Evolutionary conservation across 53 echinoderm and acorn worm genomes (phyloP).

Genomic region (Holothuria leucospilota): DNA sequence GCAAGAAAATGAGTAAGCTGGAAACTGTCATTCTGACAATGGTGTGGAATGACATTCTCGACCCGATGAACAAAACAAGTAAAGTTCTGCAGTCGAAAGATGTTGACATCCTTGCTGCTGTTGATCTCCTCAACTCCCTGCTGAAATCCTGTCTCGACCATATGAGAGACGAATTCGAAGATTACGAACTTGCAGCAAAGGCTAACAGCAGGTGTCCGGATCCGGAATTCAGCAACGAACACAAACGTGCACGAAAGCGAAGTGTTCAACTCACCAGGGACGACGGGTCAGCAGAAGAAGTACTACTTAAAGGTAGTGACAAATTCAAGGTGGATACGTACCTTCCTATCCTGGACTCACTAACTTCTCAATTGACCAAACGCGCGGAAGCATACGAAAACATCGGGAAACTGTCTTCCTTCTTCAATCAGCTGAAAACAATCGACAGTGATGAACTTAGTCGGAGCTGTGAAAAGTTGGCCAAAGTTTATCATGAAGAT

Average conservation of each 20-base stretch:
- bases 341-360: conserved; percentile 46
- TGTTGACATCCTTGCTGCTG: conserved; percentile 30
- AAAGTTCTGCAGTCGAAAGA: conserved; percentile 29
- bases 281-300: conserved; percentile 5
- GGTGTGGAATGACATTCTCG: conserved; percentile 35
- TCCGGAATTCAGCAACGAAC: conserved; percentile 25
- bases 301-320: conserved; percentile 21
- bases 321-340: conserved; percentile 45
- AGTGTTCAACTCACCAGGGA: conserved; percentile 37
- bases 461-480: conserved; percentile 45
- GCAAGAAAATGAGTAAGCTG: conserved; percentile 9
- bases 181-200: conserved; percentile 17
- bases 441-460: conserved; percentile 37
- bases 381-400: too few species aligned
- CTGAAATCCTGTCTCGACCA: not conserved
- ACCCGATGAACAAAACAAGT: conserved; percentile 43
- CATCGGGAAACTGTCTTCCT: too few species aligned
- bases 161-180: conserved; percentile 10
- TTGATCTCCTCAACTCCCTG: conserved; percentile 9
- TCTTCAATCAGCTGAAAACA: too few species aligned
- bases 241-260: conserved; percentile 23
- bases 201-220: conserved; percentile 26
- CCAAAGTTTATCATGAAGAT: conserved; percentile 48
- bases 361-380: conserved; percentile 34
- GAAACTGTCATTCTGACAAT: conserved; percentile 20